Evolutionary conservation across 2,888 invertebrate species (phyloP), one percentile per base, ranked within the genome.

Genomic region (Drosophila pseudotakahashii): DNA sequence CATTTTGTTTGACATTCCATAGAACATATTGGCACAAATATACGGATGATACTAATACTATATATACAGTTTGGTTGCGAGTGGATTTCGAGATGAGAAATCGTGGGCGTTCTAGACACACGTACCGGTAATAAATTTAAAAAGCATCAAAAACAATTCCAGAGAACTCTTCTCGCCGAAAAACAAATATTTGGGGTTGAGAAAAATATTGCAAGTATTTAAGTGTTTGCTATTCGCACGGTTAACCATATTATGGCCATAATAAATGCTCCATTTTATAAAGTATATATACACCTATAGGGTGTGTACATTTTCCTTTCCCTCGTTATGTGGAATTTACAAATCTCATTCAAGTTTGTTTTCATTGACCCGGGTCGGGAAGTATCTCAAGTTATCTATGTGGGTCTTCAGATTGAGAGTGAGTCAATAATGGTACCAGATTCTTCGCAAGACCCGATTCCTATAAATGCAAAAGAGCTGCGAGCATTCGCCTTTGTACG

Each of bases 1-100:
- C 51, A 75, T 81, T 71, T 78, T 73, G 55, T 67, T 73, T 77
- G 73, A 84, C 79, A 87, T 81, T 87, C 81, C 85, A 84, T 77
- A 71, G 37, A 54, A 14, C 53, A 59, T 48, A 48, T 53, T 26
- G 32, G n/a, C 37, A 66, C 42, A 37, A 32, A 47, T 47, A 11
- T n/a, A 45, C 9, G 19, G 16, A n/a, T 23, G 11, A 13, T 44
- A 42, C n/a, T n/a, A 10, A 45, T 10, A 5, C 7, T 47, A n/a
- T 42, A 41, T 36, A 50, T 42, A 23, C 39, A n/a, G 14, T 54
- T 44, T 47, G 11, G 10, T 10, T 14, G 32, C 45, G 37, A 62
- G 62, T 62, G 61, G 78, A 75, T 67, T 62, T 54, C 13, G 32
- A n/a, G 52, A 30, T 14, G 53, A 60, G 42, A 26, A 45, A 10